phyloP scores from a whole-genome alignment of 1,140 invertebrate genomes.

The Apis dorsata region DNA sequence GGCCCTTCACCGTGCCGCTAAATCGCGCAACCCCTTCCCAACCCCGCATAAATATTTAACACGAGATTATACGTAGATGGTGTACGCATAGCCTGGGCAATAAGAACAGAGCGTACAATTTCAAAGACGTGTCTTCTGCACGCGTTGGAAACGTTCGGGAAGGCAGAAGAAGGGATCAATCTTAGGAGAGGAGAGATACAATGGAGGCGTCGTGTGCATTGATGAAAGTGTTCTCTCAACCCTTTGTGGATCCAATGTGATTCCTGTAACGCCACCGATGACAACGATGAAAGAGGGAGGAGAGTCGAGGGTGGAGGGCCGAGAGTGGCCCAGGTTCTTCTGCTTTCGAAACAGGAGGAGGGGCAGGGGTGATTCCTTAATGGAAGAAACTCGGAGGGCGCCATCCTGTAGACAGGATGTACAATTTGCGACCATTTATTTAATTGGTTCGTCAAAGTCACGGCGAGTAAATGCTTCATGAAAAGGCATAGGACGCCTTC shows the following conservation, averaged over 20 bases:
- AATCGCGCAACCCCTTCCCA: background rate
- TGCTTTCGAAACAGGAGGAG: conserved; percentile 26
- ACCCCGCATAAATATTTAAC: background rate
- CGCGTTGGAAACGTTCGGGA: conserved; percentile 18
- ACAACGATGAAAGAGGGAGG: conserved; percentile 44
- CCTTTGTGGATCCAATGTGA: conserved; percentile 70
- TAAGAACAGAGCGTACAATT: background rate
- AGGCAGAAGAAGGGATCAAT: conserved; percentile 52
- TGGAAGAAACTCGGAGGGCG: conserved; percentile 65
- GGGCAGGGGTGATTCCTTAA: conserved; percentile 50
- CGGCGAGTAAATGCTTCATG: conserved; percentile 49
- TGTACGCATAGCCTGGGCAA: too few relatives aligned
- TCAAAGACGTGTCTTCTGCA: conserved; percentile 29
- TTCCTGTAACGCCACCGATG: conserved; percentile 59
- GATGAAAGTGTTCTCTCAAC: conserved; percentile 70
- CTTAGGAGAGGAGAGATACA: conserved; percentile 54
- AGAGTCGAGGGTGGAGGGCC: conserved; percentile 29
- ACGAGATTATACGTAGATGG: too few relatives aligned
- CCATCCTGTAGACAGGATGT: conserved; percentile 13
- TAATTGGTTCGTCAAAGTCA: conserved; percentile 69
- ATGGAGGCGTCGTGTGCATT: conserved; percentile 56
- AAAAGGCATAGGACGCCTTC: conserved; percentile 44
- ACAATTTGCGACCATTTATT: conserved; percentile 70
- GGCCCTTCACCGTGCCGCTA: too few relatives aligned
- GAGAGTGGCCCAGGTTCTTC: conserved; percentile 57